Conservation (phyloP, 2,113 vertebrate species). For the Phyllostomus discolor region DNA sequence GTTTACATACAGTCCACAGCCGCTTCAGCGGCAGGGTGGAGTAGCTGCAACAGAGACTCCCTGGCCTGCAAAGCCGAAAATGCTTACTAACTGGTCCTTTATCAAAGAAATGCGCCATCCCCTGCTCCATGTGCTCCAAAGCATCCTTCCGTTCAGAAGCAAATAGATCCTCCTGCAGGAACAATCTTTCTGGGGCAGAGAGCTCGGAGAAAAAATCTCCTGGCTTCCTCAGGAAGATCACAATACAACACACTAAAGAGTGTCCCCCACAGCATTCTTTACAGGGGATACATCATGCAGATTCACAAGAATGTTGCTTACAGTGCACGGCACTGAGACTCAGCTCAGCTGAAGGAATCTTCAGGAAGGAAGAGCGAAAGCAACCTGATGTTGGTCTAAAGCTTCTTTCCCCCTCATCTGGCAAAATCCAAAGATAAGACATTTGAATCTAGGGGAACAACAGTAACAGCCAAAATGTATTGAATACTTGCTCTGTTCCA, state of each 20-base stretch:
- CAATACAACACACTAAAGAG: not conserved
- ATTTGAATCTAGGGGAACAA: not conserved
- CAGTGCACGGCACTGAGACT: not conserved
- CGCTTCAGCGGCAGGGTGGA: not conserved
- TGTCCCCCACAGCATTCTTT: not conserved
- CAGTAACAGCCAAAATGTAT: not conserved
- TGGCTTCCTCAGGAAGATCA: not conserved
- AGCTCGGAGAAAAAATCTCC: not conserved
- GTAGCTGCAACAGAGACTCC: not conserved
- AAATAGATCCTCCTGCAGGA: not conserved
- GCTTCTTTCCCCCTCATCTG: not conserved
- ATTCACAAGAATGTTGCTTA: not conserved
- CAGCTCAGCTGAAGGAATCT: not conserved
- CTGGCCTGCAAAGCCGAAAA: not conserved
- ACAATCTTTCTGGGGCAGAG: not conserved
- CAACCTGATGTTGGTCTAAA: not conserved
- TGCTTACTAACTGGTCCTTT: not conserved
- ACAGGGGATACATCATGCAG: not conserved
- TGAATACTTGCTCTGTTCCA: not conserved
- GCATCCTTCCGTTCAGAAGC: not conserved
- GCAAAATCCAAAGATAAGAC: not conserved
- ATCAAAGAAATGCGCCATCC: not conserved
- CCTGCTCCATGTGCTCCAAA: not conserved
- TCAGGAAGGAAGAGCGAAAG: not conserved
- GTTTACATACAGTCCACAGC: not conserved